Base-by-base conservation (phyloP, 2,797 vertebrate species). In the Potorous gilbertii region DNA sequence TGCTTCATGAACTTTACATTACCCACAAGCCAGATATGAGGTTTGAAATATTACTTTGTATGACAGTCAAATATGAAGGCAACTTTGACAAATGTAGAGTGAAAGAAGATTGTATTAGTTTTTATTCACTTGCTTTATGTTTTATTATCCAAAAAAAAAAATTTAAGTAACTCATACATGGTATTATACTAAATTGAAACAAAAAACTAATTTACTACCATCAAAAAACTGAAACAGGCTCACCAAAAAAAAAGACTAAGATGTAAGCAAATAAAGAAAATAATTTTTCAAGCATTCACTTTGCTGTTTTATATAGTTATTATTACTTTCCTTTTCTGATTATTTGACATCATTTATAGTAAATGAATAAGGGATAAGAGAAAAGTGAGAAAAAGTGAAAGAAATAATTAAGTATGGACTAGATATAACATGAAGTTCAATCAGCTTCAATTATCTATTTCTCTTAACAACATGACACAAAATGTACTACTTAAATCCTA, bases 251-350 rank as follows among this genome's bases (percentile, higher is more conserved):
- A 62, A 12, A 34, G 29, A 1, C 0, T 92, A 91, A 24, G 59
- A 93, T 92, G 92, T 94, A 93, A 96, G 24, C 54, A 18, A 24
- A 92, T 31, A 95, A 93, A 87, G 95, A 89, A 27, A 95, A 24
- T 28, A 90, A 74, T 93, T 66, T 91, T 92, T 94, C 96, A 96
- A 2, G 31, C 94, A 50, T n/a, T 94, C 29, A 54, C 55, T 89
- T 87, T 56, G 74, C 18, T 89, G 40, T 90, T 95, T 91, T n/a
- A 16, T 5, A 66, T 34, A 62, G 66, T 87, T 87, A 74, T 87
- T 55, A 92, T 57, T 31, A n/a, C 34, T 62, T 62, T 62, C 46
- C 34, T 74, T 90, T 59, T 93, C 31, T n/a, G 34, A 81, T 2
- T 55, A 52, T 87, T 94, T 90, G 57, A 93, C 14, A 95, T 59